phyloP scores from a whole-genome alignment of 2,888 invertebrate genomes.

The Drosophila pullipes region DNA sequence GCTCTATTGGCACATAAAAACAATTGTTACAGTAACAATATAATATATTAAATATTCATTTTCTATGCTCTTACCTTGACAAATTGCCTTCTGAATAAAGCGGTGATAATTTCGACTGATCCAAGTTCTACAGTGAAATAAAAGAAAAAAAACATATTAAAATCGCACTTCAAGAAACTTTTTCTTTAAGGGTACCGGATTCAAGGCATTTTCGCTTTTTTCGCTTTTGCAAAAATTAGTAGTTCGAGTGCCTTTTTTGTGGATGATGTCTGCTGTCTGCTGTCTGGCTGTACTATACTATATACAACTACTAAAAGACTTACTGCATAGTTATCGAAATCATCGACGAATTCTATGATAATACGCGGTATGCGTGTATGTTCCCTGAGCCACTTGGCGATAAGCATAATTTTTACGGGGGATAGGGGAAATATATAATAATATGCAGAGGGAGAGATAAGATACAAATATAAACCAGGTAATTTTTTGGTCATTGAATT shows the following conservation, averaged over 20 bases:
- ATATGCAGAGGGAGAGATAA: conserved; percentile 8
- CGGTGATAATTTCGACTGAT: conserved; percentile 89
- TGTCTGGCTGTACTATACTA: conserved; percentile 6
- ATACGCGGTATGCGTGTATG: conserved; percentile 90
- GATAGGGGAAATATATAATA: conserved; percentile 4
- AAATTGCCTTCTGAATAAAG: conserved; percentile 91
- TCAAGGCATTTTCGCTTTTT: not conserved
- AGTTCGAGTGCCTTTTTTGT: conserved; percentile 60
- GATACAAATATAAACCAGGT: conserved; percentile 17
- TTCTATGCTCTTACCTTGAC: conserved; percentile 88
- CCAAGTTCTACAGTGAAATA: conserved; percentile 88
- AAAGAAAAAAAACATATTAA: conserved; percentile 69
- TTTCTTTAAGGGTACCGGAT: conserved; percentile 6
- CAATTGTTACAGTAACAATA: not conserved
- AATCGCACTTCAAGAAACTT: accelerated
- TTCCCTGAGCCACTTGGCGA: conserved; percentile 90
- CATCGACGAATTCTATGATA: conserved; percentile 90
- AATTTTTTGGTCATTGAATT: not conserved
- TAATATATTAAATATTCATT: not conserved
- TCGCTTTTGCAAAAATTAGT: conserved; percentile 44
- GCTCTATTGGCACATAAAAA: conserved; percentile 87
- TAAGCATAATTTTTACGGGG: conserved; percentile 32
- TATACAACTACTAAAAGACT: conserved; percentile 83
- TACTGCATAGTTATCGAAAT: conserved; percentile 89
- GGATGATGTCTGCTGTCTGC: conserved; percentile 53